Evolutionary conservation across 2,113 vertebrate genomes (phyloP), one percentile per base, ranked within the genome.

Genomic region (Podarcis raffonei): DNA sequence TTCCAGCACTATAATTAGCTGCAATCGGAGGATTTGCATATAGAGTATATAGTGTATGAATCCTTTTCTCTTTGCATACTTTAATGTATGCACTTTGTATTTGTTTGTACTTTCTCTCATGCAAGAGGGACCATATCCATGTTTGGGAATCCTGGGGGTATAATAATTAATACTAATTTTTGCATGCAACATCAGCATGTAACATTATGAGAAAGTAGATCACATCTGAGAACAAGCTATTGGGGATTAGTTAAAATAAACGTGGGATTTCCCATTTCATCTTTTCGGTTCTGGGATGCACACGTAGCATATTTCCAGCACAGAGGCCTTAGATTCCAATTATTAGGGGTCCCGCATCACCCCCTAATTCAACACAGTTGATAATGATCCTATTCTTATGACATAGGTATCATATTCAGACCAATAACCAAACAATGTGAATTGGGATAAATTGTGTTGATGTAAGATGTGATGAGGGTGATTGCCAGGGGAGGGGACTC

Each of bases 1-100:
- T 95, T 96, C 79, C 87, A 95, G 86, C 74, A 91, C 78, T 92
- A 39, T 94, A 94, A 95, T 96, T 97, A 95, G 91, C 89, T 96
- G 84, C 83, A 95, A 95, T 96, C 93, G 92, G 66, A 92, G 80
- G 85, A 94, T 94, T 95, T 96, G 83, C 91, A 86, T 90, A 90
- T 69, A 90, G 93, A 93, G 91, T 92, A 92, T 92, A 92, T 90
- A 94, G 87, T 83, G 57, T 11, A 82, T 83, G 42, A 76, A 82
- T 86, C 72, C 57, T 62, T 80, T 81, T 37, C 35, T 82, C 0
- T 2, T 7, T 57, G 39, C 87, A 18, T 79, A 83, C 86, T 74
- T 87, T 0, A 88, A 59, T 84, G 82, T 85, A 76, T 3, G 2
- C 83, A 22, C 87, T 89, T 89, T 89, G 87, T 89, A 84, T 89